These are phyloP conservation scores for Oryzias melastigma DNA, from an alignment of 2,113 vertebrate species.

Conservation along the genomic window DNA sequence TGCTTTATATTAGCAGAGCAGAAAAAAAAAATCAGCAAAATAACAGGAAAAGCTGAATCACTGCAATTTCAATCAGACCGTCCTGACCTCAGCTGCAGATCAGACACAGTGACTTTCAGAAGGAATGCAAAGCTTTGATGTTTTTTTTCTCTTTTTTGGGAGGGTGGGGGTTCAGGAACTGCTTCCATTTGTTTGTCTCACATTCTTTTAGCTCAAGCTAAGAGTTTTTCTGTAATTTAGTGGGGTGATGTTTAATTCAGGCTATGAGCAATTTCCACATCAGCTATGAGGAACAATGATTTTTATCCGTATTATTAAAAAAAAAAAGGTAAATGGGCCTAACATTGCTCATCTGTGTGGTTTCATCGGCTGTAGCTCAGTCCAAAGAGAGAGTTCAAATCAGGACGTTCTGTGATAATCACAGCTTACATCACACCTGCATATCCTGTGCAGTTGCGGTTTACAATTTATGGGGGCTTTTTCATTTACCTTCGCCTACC, in stretches of 20 bases:
- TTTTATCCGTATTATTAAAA: slow-evolving; percentile 19
- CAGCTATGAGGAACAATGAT: slow-evolving; percentile 11
- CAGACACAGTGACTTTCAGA: slow-evolving; percentile 47
- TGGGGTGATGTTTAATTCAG: slow-evolving; percentile 14
- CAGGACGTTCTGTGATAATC: slow-evolving; percentile 30
- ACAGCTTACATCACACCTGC: slow-evolving; percentile 27
- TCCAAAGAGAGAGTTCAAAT: slow-evolving; percentile 43
- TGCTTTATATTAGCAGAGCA: background rate
- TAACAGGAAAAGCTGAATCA: slow-evolving; percentile 48
- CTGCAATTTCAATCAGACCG: slow-evolving; percentile 42
- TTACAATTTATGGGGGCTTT: slow-evolving; percentile 26
- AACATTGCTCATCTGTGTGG: slow-evolving; percentile 33
- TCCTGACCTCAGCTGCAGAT: slow-evolving; percentile 58
- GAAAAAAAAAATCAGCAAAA: slow-evolving; percentile 11
- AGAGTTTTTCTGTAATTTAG: slow-evolving; percentile 28
- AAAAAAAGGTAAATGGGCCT: slow-evolving; percentile 10
- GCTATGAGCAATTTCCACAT: slow-evolving; percentile 10
- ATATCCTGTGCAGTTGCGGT: slow-evolving; percentile 53
- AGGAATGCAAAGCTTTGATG: slow-evolving; percentile 62
- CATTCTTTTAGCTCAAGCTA: slow-evolving; percentile 37
- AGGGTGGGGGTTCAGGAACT: slow-evolving; percentile 27
- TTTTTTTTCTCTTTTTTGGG: slow-evolving; percentile 3
- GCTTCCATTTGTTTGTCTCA: slow-evolving; percentile 40
- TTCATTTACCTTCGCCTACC: slow-evolving; percentile 49
- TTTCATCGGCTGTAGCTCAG: slow-evolving; percentile 36